These are phyloP conservation scores for Formica aserva DNA, from an alignment of 2,888 invertebrate species.

Conservation along the genomic window DNA sequence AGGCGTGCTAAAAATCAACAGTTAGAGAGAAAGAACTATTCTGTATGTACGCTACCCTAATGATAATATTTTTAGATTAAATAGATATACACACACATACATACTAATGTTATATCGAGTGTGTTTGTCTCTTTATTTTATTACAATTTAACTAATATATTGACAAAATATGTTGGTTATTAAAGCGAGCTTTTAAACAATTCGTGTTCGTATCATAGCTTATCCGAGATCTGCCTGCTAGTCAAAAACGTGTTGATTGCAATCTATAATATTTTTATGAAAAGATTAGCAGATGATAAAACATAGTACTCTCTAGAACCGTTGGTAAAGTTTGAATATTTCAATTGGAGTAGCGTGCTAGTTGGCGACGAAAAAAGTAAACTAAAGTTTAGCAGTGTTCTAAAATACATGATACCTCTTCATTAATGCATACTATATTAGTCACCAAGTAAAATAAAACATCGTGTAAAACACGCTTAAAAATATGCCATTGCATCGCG, in stretches of 20 bases:
- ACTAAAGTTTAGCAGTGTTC: neutral
- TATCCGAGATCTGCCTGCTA: neutral
- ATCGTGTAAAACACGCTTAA: neutral
- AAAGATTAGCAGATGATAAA: neutral
- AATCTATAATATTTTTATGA: neutral
- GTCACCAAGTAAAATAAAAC: neutral
- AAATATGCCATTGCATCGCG: neutral
- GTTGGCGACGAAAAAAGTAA: constrained; percentile 20
- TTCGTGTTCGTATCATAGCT: neutral
- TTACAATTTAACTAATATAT: neutral
- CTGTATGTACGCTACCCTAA: neutral
- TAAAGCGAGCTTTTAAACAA: neutral
- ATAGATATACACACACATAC: too few relatives aligned
- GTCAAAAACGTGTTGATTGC: neutral
- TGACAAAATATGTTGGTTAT: neutral
- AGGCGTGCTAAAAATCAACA: neutral
- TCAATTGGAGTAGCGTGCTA: constrained; percentile 1
- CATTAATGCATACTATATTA: neutral
- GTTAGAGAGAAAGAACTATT: neutral
- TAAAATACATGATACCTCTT: constrained; percentile 11
- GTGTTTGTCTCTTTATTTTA: neutral
- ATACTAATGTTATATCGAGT: neutral
- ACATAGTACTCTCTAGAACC: neutral
- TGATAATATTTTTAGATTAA: constrained; percentile 13
- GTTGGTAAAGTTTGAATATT: constrained; percentile 27